Evolutionary conservation across 2,888 invertebrate genomes (phyloP).

Genomic region (Quadriops clusia): DNA sequence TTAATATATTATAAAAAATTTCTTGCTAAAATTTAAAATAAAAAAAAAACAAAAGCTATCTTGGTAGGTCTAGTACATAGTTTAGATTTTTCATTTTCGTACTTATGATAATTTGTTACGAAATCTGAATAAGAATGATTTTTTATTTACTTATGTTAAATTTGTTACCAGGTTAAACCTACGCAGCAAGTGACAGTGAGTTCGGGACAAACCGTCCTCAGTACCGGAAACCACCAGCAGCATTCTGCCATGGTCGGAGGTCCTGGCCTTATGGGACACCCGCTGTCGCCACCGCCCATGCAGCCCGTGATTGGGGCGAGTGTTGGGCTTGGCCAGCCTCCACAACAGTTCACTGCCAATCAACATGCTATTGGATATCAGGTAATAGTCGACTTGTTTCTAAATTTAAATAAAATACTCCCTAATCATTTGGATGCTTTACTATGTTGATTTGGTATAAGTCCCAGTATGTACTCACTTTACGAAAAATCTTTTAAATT

Average conservation of each 20-base stretch:
- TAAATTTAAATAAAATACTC: too few species aligned
- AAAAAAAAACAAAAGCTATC: too few species aligned
- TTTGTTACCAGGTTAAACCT: constrained; percentile 55
- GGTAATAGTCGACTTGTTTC: constrained; percentile 43
- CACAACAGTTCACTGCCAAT: constrained; percentile 43
- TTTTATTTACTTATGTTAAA: background rate
- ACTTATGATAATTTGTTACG: too few species aligned
- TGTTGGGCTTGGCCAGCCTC: constrained; percentile 41
- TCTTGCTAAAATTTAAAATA: too few species aligned
- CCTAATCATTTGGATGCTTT: too few species aligned
- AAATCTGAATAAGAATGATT: too few species aligned
- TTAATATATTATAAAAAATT: too few species aligned
- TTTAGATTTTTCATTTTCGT: too few species aligned
- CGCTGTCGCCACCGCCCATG: constrained; percentile 49
- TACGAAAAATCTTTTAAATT: too few species aligned
- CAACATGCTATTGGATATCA: constrained; percentile 63
- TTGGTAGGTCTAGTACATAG: too few species aligned
- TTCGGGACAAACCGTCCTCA: constrained; percentile 32
- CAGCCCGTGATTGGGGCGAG: constrained; percentile 38
- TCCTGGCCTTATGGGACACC: constrained; percentile 34
- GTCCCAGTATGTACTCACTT: too few species aligned
- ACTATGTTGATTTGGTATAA: too few species aligned
- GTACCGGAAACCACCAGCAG: constrained; percentile 31
- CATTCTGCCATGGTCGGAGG: constrained; percentile 33
- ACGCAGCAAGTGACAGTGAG: constrained; percentile 59